phyloP scores from a whole-genome alignment of 2,113 vertebrate species.

The Hemibagrus wyckioides region DNA sequence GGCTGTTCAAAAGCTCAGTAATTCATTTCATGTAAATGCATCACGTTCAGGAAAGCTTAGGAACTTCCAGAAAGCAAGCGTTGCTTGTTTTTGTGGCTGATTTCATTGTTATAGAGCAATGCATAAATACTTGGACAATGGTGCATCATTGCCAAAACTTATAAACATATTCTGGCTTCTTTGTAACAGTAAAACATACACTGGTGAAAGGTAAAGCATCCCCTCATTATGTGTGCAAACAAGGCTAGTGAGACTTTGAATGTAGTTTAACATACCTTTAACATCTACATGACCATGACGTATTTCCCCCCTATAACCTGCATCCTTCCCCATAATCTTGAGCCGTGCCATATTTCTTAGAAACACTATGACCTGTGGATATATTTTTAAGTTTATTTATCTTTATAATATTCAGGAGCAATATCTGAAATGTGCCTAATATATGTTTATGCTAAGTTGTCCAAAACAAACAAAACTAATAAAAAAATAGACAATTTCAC shows the following conservation, averaged over 20 bases:
- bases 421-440: neutral
- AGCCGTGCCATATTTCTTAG: neutral
- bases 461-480: neutral
- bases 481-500: neutral
- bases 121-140: constrained; percentile 12
- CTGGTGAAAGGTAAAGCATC: constrained; percentile 41
- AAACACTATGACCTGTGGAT: neutral
- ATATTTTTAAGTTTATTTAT: neutral
- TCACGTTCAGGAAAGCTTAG: neutral
- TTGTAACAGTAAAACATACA: constrained; percentile 49
- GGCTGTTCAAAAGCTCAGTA: neutral
- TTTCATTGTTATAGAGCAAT: neutral
- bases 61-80: neutral
- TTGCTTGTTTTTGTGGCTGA: constrained; percentile 40
- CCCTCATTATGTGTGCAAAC: constrained; percentile 26
- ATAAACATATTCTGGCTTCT: constrained; percentile 49
- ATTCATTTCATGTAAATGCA: neutral
- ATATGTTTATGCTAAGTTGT: neutral
- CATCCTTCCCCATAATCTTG: neutral
- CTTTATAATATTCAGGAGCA: neutral
- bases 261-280: neutral
- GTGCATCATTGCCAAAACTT: constrained; percentile 37
- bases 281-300: neutral
- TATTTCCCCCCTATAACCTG: neutral
- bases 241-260: neutral